Conservation (phyloP, 2,888 invertebrate genomes). For the Pyralis farinalis region DNA sequence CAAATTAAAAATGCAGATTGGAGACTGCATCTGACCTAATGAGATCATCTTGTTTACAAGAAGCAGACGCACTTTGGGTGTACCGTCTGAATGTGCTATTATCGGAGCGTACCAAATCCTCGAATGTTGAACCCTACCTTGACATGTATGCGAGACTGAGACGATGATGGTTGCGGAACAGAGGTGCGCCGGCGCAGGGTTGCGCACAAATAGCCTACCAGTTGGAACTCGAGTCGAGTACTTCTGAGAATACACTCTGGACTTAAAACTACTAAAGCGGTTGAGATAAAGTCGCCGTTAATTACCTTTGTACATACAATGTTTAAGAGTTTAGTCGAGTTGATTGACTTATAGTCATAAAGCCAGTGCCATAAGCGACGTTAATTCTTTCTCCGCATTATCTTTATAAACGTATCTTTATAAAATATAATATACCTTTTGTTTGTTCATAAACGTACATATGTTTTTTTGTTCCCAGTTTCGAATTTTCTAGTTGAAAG, state of each 20-base stretch:
- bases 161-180: slow-evolving; percentile 57
- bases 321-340: slow-evolving; percentile 3
- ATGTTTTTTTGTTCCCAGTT: too few species aligned
- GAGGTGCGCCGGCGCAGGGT: slow-evolving; percentile 64
- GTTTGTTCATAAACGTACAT: too few species aligned
- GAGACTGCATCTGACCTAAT: slow-evolving; percentile 54
- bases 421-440: too few species aligned
- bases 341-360: slow-evolving; percentile 2
- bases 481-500: too few species aligned
- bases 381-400: too few species aligned
- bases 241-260: slow-evolving; percentile 55
- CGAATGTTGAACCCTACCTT: slow-evolving; percentile 80
- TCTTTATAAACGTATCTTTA: too few species aligned
- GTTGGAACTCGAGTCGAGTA: slow-evolving; percentile 57
- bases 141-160: slow-evolving; percentile 74
- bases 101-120: slow-evolving; percentile 64
- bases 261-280: slow-evolving; percentile 24
- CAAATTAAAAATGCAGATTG: slow-evolving; percentile 22
- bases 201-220: slow-evolving; percentile 74
- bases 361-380: too few species aligned
- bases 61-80: slow-evolving; percentile 56
- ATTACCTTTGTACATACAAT: slow-evolving; percentile 7
- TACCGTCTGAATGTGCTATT: slow-evolving; percentile 61
- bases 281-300: slow-evolving; percentile 17
- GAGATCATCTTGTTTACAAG: slow-evolving; percentile 57